Percentiles rank a stretch among this genome's conserved stretches.
phyloP scores from a whole-genome alignment of 2,797 vertebrate genomes.

The Chelon labrosus region DNA sequence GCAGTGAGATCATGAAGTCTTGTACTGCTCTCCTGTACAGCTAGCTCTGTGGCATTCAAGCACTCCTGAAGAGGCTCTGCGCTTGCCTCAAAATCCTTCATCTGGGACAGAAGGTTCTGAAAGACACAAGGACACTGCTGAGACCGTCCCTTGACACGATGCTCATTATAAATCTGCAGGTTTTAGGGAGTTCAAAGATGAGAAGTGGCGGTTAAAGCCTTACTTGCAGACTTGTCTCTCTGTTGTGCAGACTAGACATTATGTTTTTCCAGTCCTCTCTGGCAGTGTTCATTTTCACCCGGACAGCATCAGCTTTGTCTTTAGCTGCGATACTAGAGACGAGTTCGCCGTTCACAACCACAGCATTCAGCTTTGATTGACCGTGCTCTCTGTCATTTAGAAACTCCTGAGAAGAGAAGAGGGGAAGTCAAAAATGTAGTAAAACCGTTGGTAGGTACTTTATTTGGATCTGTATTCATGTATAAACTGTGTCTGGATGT shows the following conservation, averaged over 20 bases:
- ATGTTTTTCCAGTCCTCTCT: constrained; percentile 94
- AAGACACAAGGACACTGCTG: constrained; percentile 12
- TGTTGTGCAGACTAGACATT: constrained; percentile 89
- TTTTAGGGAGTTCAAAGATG: not conserved
- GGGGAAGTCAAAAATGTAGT: not conserved
- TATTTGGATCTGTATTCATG: too few species aligned
- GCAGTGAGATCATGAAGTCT: constrained; percentile 90
- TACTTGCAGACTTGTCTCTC: constrained; percentile 91
- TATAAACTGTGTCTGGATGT: not conserved
- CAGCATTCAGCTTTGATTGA: constrained; percentile 88
- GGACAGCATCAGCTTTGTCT: constrained; percentile 87
- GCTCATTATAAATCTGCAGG: not conserved
- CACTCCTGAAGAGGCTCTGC: constrained; percentile 91
- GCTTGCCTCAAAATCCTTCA: constrained; percentile 94
- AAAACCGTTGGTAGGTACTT: too few species aligned
- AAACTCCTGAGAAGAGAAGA: constrained; percentile 86
- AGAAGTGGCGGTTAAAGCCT: constrained; percentile 2
- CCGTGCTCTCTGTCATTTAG: constrained; percentile 90
- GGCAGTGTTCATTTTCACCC: constrained; percentile 83
- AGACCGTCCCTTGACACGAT: not conserved
- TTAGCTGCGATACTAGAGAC: constrained; percentile 83
- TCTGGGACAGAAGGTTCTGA: constrained; percentile 91
- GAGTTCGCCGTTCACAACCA: constrained; percentile 88
- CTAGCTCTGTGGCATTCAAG: constrained; percentile 86
- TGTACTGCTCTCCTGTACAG: constrained; percentile 88